Base-by-base conservation (phyloP, 2,797 vertebrate genomes). In the Coendou prehensilis region DNA sequence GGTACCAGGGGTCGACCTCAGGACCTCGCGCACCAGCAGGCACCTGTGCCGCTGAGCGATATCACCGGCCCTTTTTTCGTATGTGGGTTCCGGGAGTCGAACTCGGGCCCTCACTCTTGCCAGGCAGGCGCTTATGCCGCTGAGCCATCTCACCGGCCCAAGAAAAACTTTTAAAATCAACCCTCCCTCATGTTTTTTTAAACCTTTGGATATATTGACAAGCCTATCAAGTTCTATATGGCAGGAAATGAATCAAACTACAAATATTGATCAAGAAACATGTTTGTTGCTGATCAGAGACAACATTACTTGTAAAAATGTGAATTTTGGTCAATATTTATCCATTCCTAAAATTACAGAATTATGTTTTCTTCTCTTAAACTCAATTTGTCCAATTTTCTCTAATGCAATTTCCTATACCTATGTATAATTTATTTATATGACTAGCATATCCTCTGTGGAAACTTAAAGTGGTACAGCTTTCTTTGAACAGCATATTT, bases 241-340 rank as follows among this genome's bases (percentile, higher is more conserved):
- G 92, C 94, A 97, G 94, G 97, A 97, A 98, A 98, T 97, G 97
- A 97, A 98, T 98, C 98, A 98, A 94, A 91, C 95, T 93, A 69
- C 94, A 97, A 95, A 95, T 97, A 98, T 97, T 96, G 97, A 98
- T 98, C 93, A 96, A 96, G 75, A 98, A 97, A 95, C 93, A 97
- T 96, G 92, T 93, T 97, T 97, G 87, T 89, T 95, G 92, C 93
- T 92, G 97, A 97, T 97, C 86, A 98, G 96, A 97, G 97, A 98
- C 95, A 97, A 87, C 89, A 93, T 96, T 97, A 95, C 92, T 97
- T 96, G 73, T 84, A 84, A 47, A 54, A 7, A 10, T 85, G 89
- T 92, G 37, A 0, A 5, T 57, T 96, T 91, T 89, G 84, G 22
- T 89, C 79, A 20, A 11, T 93, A 86, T 33, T 50, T 93, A 97